A percentile compares a stretch with the other conserved stretches of the same genome.
Conservation (phyloP, 2,888 invertebrate species). For the Apoderus coryli region DNA sequence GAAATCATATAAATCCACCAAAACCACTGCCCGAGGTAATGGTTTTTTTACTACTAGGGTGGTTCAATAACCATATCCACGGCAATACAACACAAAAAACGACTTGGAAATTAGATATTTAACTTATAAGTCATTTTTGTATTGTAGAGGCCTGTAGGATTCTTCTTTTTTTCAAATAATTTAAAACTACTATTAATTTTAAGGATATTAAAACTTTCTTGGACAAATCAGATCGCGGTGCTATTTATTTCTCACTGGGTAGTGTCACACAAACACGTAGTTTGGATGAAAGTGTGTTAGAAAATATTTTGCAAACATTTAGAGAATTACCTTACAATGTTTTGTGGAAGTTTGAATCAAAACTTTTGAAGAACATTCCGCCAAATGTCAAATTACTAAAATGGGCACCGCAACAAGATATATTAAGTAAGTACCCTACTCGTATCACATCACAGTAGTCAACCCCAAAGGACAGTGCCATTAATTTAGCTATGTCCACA, state of each 20-base stretch:
- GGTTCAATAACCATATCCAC: too few relatives aligned
- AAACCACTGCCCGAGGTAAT: constrained; percentile 22
- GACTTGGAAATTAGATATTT: too few relatives aligned
- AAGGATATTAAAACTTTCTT: constrained; percentile 13
- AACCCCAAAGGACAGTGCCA: too few relatives aligned
- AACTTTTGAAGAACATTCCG: constrained; percentile 11
- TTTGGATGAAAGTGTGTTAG: constrained; percentile 5
- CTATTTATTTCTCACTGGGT: constrained; percentile 17
- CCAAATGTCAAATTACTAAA: constrained; percentile 14
- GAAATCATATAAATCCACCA: too few relatives aligned
- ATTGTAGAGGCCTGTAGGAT: too few relatives aligned
- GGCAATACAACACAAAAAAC: too few relatives aligned
- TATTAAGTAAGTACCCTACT: constrained; percentile 16
- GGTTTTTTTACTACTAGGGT: too few relatives aligned
- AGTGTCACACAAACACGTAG: constrained; percentile 14
- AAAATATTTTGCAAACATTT: constrained; percentile 13
- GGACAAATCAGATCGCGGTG: constrained; percentile 11
- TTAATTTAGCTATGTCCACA: too few relatives aligned
- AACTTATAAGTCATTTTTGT: too few relatives aligned
- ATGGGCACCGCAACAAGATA: constrained; percentile 16
- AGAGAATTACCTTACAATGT: constrained; percentile 15
- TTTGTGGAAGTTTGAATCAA: constrained; percentile 17
- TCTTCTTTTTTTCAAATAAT: too few relatives aligned
- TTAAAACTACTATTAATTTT: too few relatives aligned
- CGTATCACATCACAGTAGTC: too few relatives aligned